phyloP scores from a whole-genome alignment of 2,797 vertebrate genomes.

The Chelmon rostratus region DNA sequence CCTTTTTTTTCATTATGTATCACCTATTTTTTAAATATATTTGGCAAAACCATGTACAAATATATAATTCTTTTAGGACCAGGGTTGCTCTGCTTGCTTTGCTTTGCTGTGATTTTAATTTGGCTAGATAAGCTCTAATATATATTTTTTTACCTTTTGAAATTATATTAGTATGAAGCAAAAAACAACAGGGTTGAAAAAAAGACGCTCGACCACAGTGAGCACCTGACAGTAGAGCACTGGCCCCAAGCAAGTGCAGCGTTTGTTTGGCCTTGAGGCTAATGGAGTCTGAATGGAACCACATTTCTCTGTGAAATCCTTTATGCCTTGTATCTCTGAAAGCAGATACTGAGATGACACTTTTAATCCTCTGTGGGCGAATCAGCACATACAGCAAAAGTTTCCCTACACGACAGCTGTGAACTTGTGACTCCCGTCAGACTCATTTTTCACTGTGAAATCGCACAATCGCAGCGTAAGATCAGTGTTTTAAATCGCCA shows the following conservation, averaged over 20 bases:
- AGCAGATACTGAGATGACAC: conserved; percentile 19
- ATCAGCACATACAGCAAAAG: conserved; percentile 16
- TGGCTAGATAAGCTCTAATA: not conserved
- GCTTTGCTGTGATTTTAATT: not conserved
- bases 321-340: not conserved
- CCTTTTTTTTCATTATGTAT: not conserved
- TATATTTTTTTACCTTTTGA: not conserved
- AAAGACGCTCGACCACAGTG: not conserved
- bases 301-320: conserved; percentile 11
- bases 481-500: conserved; percentile 16
- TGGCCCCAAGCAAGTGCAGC: not conserved
- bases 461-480: not conserved
- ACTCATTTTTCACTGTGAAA: conserved; percentile 20
- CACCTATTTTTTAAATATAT: not conserved
- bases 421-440: conserved; percentile 34
- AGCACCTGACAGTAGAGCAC: not conserved
- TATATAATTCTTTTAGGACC: not conserved
- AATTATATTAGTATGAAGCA: not conserved
- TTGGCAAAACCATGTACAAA: not conserved
- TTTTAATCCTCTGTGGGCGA: conserved; percentile 16
- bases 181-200: not conserved
- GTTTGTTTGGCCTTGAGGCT: conserved; percentile 11
- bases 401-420: conserved; percentile 6
- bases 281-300: conserved; percentile 15
- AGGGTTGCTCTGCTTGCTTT: not conserved